Conservation (phyloP, 2,888 invertebrate species). For the Tetanocera ferruginea region DNA sequence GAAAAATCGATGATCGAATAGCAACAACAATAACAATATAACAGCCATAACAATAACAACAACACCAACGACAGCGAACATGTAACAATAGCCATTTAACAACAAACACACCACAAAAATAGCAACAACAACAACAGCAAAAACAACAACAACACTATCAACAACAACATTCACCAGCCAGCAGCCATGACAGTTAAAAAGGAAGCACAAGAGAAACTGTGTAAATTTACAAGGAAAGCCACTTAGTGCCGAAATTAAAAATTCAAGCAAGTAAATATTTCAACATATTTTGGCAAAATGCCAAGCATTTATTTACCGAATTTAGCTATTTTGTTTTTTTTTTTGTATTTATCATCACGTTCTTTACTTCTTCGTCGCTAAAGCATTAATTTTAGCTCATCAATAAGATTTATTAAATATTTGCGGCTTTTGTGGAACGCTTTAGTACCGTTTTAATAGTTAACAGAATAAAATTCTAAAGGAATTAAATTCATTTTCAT, state of each 20-base stretch:
- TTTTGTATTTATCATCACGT: background rate
- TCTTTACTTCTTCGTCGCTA: background rate
- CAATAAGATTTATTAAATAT: too few relatives aligned
- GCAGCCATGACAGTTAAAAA: background rate
- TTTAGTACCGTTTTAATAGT: too few relatives aligned
- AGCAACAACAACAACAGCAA: background rate
- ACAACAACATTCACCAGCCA: background rate
- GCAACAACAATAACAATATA: constrained; percentile 7
- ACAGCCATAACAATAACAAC: background rate
- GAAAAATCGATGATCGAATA: background rate
- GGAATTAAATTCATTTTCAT: too few relatives aligned
- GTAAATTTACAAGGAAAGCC: constrained; percentile 2
- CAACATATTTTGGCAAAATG: background rate
- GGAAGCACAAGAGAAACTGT: background rate
- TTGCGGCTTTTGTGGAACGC: too few relatives aligned
- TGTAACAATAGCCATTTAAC: background rate
- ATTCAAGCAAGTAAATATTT: constrained; percentile 10
- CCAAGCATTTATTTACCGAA: background rate
- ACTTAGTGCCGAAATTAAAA: constrained; percentile 16
- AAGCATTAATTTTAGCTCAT: too few relatives aligned
- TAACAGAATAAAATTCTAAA: too few relatives aligned
- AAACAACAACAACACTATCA: background rate
- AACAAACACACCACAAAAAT: constrained; percentile 14
- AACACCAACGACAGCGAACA: background rate
- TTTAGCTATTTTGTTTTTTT: background rate